These are phyloP conservation scores for Triplophysa yarkandensis DNA, from an alignment of 2,797 vertebrate species.

Conservation along the genomic window DNA sequence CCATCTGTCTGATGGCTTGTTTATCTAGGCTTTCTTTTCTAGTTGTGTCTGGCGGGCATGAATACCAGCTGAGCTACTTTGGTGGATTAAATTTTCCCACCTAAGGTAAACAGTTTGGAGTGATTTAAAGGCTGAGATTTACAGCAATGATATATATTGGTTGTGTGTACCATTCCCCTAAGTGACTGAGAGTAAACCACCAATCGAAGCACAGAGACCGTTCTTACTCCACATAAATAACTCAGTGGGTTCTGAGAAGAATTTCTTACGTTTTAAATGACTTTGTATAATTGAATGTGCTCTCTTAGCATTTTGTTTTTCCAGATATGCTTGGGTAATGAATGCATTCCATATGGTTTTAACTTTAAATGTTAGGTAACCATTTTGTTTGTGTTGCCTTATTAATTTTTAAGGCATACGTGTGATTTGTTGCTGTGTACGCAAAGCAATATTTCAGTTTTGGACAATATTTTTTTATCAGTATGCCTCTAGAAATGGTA, in stretches of 20 bases:
- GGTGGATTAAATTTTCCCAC: slow-evolving; percentile 27
- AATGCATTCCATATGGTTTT: background rate
- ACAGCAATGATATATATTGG: slow-evolving; percentile 68
- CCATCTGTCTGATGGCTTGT: slow-evolving; percentile 12
- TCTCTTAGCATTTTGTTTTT: background rate
- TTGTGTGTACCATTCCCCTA: slow-evolving; percentile 58
- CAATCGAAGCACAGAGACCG: slow-evolving; percentile 63
- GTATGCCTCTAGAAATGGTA: slow-evolving; percentile 64
- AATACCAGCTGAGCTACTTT: slow-evolving; percentile 14
- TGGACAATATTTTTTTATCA: slow-evolving; percentile 53
- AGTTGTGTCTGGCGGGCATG: slow-evolving; percentile 3
- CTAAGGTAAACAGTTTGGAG: slow-evolving; percentile 43
- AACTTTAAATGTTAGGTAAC: background rate
- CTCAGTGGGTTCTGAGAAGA: background rate
- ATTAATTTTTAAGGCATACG: slow-evolving; percentile 5
- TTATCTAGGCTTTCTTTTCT: slow-evolving; percentile 15
- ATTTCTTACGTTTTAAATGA: background rate
- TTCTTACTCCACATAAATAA: slow-evolving; percentile 61
- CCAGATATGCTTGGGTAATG: too few relatives aligned
- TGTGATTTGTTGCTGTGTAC: slow-evolving; percentile 1
- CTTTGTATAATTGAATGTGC: background rate
- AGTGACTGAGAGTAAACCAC: slow-evolving; percentile 57
- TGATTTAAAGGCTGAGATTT: slow-evolving; percentile 74
- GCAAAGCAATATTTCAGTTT: slow-evolving; percentile 16
- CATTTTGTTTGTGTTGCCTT: background rate